A percentile compares a stretch with the other conserved stretches of the same genome.
Evolutionary conservation across 2,888 invertebrate species (phyloP).

Genomic region (Caradrina clavipalpis): DNA sequence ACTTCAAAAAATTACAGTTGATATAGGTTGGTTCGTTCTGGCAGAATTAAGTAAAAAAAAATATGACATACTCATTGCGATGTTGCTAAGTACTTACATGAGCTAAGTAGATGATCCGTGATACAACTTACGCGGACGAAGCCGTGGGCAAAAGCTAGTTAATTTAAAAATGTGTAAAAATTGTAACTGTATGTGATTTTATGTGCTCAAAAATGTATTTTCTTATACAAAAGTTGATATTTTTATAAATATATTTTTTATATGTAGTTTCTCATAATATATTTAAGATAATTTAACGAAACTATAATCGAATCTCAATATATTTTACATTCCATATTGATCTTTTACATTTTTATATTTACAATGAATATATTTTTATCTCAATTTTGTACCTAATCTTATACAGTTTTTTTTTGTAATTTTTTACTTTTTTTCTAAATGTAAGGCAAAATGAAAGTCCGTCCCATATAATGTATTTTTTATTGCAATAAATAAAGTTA

Average conservation of each 20-base stretch:
- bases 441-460: slow-evolving; percentile 71
- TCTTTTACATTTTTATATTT: slow-evolving; percentile 11
- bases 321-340: slow-evolving; percentile 48
- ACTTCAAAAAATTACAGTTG: no score
- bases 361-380: background rate
- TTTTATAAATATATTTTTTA: slow-evolving; percentile 7
- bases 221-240: slow-evolving; percentile 34
- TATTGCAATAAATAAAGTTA: slow-evolving; percentile 71
- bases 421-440: slow-evolving; percentile 15
- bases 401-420: background rate
- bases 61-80: no score
- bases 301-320: slow-evolving; percentile 28
- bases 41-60: no score
- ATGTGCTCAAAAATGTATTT: slow-evolving; percentile 50
- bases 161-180: slow-evolving; percentile 9
- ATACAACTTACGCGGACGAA: no score
- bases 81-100: no score
- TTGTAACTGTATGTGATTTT: slow-evolving; percentile 40
- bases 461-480: slow-evolving; percentile 70
- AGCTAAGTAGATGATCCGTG: no score
- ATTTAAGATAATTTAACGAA: background rate
- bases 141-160: background rate
- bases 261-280: background rate
- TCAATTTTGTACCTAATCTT: slow-evolving; percentile 8
- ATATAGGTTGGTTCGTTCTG: no score